phyloP scores from a whole-genome alignment of 1,140 invertebrate species.

The Varroa destructor region DNA sequence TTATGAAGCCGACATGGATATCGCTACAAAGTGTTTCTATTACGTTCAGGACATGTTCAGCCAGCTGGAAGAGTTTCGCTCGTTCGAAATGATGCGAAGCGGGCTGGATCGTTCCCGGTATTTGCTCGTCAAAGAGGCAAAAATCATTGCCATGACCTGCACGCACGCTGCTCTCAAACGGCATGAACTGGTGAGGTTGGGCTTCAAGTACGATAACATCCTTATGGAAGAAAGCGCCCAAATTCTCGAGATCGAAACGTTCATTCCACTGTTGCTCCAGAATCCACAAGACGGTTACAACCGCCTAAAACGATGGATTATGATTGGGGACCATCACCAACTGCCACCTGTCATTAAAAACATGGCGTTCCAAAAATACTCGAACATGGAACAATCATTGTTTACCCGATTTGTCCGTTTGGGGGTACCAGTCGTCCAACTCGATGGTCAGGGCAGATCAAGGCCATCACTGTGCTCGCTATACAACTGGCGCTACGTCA shows the following conservation, averaged over 20 bases:
- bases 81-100: conserved; percentile 77
- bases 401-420: conserved; percentile 90
- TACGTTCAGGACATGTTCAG: conserved; percentile 92
- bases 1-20: conserved; percentile 74
- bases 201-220: conserved; percentile 96
- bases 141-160: conserved; percentile 99
- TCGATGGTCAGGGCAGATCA: conserved; percentile 93
- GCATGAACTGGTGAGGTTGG: conserved; percentile 85
- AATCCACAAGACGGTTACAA: conserved; percentile 92
- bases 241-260: conserved; percentile 98
- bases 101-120: conserved; percentile 91
- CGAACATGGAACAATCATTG: conserved; percentile 98
- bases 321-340: conserved; percentile 99
- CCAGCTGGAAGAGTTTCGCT: conserved; percentile 91
- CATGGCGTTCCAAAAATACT: conserved; percentile 99
- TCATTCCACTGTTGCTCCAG: conserved; percentile 90
- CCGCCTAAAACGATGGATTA: conserved; percentile 95
- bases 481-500: conserved; percentile 96
- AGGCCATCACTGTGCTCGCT: conserved; percentile 78
- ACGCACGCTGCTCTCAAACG: conserved; percentile 96
- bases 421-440: conserved; percentile 86
- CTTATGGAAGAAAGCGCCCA: conserved; percentile 98
- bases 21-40: conserved; percentile 81
- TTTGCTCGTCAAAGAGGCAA: conserved; percentile 92
- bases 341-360: conserved; percentile 98